Evolutionary conservation across 2,888 invertebrate genomes (phyloP).

Genomic region (Ptilodon capucinus): DNA sequence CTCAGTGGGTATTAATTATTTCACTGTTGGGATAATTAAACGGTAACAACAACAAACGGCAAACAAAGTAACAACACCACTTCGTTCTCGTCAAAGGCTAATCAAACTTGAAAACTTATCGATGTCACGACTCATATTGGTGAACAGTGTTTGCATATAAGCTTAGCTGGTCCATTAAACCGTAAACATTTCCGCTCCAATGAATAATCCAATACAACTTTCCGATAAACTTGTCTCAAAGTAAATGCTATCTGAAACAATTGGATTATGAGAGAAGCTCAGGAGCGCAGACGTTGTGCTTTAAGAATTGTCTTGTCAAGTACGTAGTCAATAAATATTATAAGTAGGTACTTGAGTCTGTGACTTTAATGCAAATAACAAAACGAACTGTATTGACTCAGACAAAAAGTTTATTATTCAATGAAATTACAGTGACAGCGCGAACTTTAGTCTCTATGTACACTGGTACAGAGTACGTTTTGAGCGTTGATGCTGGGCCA

Average conservation of each 20-base stretch:
- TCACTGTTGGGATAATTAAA: neutral
- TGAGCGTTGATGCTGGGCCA: too few species aligned
- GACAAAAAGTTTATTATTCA: too few species aligned
- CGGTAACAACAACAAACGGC: neutral
- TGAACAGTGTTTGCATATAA: neutral
- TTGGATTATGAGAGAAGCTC: conserved; percentile 17
- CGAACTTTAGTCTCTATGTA: too few species aligned
- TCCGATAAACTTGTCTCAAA: conserved; percentile 24
- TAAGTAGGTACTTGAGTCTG: too few species aligned
- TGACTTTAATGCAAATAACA: too few species aligned
- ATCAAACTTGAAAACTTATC: neutral
- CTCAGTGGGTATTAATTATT: too few species aligned
- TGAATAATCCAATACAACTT: conserved; percentile 30
- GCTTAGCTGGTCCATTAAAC: neutral
- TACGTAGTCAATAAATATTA: too few species aligned
- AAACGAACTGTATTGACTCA: too few species aligned
- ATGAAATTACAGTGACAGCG: too few species aligned
- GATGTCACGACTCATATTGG: neutral
- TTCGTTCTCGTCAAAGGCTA: neutral
- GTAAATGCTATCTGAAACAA: conserved; percentile 31
- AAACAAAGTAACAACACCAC: neutral
- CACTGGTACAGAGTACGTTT: too few species aligned
- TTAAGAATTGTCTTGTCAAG: neutral
- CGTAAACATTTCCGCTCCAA: conserved; percentile 10
- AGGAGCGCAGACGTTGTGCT: neutral